Evolutionary conservation across 2,888 invertebrate genomes (phyloP), one percentile per base, ranked within the genome.

Genomic region (Andrena chrysosceles): DNA sequence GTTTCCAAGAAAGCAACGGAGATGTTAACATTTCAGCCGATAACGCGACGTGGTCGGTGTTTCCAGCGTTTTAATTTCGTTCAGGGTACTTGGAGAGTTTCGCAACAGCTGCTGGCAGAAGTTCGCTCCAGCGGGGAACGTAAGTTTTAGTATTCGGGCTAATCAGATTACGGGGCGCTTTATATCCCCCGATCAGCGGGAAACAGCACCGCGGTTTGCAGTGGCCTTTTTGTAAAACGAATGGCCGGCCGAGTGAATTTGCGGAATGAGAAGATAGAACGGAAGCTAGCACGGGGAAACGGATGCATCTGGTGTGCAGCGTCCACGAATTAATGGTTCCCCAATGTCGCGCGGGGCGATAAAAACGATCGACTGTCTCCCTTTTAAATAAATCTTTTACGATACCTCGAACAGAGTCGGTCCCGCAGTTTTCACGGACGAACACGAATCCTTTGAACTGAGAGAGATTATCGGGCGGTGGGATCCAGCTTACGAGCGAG

Each of bases 131-230:
- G 31, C 23, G 31, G 33, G 20, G 52, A 71, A 52, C 60, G 42
- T 31, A 48, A 74, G 35, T 67, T 78, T 74, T 10, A 52, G 59
- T 49, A 33, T 62, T 70, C 29, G 20, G 33, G 8, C 66, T 66
- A 70, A 83, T 78, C 68, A 6, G 78, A 84, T 84, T 78, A 70
- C 26, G 63, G 67, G 52, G 10, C n/a, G 77, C 48, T 52, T 77
- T 70, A 56, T 76, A 67, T 67, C 54, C 63, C 48, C 20, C 52
- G 69, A 83, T 84, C 73, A 31, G 5, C 5, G n/a, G 4, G 29
- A 29, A 70, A 20, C 62, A 31, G 29, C 20, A 5, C 10, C 8
- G 48, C 31, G 31, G 31, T 29, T 23, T 5, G 23, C 42, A 33
- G 56, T 23, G 16, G 16, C n/a, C 54, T 70, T 33, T 54, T 33